Conservation (phyloP, 2,888 invertebrate genomes). For the Agriotes lineatus region DNA sequence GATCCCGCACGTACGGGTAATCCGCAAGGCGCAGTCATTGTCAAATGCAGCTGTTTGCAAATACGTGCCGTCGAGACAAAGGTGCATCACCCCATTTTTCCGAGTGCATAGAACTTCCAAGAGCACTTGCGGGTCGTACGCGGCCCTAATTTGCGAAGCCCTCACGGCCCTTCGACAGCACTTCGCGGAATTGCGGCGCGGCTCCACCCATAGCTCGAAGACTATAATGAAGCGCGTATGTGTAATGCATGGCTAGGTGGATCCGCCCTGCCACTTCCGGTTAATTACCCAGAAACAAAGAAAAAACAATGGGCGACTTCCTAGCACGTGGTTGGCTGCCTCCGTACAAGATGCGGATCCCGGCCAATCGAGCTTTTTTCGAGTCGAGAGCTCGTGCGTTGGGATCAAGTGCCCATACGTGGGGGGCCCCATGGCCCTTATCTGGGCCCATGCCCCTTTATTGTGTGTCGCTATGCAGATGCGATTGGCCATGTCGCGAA, state of each 20-base stretch:
- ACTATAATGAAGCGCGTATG: slow-evolving; percentile 57
- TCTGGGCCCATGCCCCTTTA: slow-evolving; percentile 43
- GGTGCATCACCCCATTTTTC: slow-evolving; percentile 21
- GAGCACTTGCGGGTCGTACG: slow-evolving; percentile 24
- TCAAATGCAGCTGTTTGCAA: slow-evolving; percentile 34
- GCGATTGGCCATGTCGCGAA: slow-evolving; percentile 48
- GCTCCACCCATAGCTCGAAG: slow-evolving; percentile 59
- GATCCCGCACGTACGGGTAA: slow-evolving; percentile 5
- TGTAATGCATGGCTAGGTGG: slow-evolving; percentile 58
- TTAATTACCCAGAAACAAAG: slow-evolving; percentile 62
- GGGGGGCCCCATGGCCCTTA: slow-evolving; percentile 40
- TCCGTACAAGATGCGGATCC: slow-evolving; percentile 55
- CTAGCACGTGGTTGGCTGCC: slow-evolving; percentile 60
- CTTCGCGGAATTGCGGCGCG: slow-evolving; percentile 44
- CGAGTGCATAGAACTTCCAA: no score
- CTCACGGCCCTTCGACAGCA: slow-evolving; percentile 45
- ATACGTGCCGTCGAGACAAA: slow-evolving; percentile 33
- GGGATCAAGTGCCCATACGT: slow-evolving; percentile 53
- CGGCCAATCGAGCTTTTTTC: slow-evolving; percentile 58
- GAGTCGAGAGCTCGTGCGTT: slow-evolving; percentile 54
- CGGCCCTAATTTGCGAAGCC: slow-evolving; percentile 37
- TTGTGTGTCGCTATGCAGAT: slow-evolving; percentile 52
- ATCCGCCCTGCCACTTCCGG: slow-evolving; percentile 62
- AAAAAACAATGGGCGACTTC: slow-evolving; percentile 60
- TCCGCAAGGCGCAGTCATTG: slow-evolving; percentile 8